A percentile compares a stretch with the other conserved stretches of the same genome.
These are phyloP conservation scores for Miniopterus natalensis DNA, from an alignment of 2,113 vertebrate genomes.

Conservation along the genomic window DNA sequence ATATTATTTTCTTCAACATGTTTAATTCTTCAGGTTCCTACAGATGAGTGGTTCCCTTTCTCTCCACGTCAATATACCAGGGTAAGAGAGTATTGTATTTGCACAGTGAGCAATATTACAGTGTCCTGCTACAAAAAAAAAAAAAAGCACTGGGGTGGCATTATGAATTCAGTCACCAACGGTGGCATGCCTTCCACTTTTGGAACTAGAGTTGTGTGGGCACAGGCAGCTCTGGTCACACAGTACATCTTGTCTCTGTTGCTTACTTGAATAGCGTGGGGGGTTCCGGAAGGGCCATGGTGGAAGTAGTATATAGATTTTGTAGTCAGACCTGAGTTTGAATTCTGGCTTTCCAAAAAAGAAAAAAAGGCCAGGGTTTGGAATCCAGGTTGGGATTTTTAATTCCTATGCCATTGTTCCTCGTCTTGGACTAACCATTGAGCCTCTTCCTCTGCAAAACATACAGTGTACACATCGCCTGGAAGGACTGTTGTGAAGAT, in stretches of 20 bases:
- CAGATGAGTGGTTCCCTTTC: neutral
- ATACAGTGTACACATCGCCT: fast-evolving
- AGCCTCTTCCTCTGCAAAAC: neutral
- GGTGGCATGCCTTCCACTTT: neutral
- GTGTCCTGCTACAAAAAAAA: neutral
- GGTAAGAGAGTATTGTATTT: neutral
- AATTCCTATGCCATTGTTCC: neutral
- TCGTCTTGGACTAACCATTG: neutral
- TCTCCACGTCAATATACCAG: neutral
- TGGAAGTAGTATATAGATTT: neutral
- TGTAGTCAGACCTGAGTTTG: neutral
- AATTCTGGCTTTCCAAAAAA: neutral
- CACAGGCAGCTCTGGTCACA: no score
- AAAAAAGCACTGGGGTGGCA: neutral
- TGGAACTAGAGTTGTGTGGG: neutral
- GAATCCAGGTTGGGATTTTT: neutral
- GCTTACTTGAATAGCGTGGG: neutral
- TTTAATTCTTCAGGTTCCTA: neutral
- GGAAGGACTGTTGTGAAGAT: neutral
- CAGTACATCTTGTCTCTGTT: neutral
- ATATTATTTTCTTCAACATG: neutral
- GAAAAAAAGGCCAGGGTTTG: neutral
- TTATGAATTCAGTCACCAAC: neutral
- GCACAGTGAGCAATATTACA: neutral
- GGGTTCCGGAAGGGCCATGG: neutral